phyloP scores from a whole-genome alignment of 2,888 invertebrate genomes.

The Lepidochrysops patricia region DNA sequence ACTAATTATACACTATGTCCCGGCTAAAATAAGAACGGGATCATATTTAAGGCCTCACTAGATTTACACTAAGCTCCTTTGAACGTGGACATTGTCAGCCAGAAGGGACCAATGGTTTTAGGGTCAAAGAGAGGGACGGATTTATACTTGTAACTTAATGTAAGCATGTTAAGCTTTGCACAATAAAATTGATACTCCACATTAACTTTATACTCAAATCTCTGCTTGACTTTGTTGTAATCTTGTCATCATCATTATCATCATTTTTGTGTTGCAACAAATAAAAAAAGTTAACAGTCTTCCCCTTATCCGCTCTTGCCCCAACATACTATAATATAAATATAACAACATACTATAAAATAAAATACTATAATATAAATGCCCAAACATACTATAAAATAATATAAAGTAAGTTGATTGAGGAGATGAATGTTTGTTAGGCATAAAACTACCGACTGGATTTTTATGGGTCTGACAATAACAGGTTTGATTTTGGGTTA shows the following conservation, averaged over 20 bases:
- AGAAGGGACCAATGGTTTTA: conserved; percentile 32
- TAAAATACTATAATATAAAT: too few relatives aligned
- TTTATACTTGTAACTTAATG: conserved; percentile 27
- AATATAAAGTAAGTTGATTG: too few relatives aligned
- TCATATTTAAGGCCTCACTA: conserved; percentile 46
- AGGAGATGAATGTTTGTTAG: too few relatives aligned
- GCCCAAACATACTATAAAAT: too few relatives aligned
- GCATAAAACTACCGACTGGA: too few relatives aligned
- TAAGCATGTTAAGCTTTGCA: conserved; percentile 14
- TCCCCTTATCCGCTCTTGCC: too few relatives aligned
- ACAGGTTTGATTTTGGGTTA: too few relatives aligned
- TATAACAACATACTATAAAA: too few relatives aligned
- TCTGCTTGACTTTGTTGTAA: neutral
- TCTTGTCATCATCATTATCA: neutral
- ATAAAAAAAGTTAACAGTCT: neutral
- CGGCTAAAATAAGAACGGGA: conserved; percentile 31
- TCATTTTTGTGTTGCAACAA: neutral
- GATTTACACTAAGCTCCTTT: conserved; percentile 45
- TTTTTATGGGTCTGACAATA: too few relatives aligned
- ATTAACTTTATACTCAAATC: conserved; percentile 1
- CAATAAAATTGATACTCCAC: neutral
- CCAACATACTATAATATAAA: too few relatives aligned
- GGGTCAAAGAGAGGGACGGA: conserved; percentile 33
- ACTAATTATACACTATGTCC: conserved; percentile 34
- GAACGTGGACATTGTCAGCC: conserved; percentile 34